phyloP scores from a whole-genome alignment of 1,140 invertebrate genomes.

The Hylaeus volcanicus region DNA sequence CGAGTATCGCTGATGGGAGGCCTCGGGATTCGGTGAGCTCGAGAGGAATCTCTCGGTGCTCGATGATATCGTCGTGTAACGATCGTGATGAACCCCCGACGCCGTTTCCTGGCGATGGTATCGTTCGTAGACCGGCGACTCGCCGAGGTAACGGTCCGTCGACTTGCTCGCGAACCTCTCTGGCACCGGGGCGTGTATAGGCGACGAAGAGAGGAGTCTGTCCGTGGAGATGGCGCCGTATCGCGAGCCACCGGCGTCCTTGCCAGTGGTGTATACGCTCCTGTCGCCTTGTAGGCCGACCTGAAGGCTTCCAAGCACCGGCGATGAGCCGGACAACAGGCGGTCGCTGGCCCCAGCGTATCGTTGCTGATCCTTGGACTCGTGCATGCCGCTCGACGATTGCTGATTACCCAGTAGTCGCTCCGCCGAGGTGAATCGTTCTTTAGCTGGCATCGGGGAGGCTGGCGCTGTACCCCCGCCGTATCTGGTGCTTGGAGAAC shows the following conservation, averaged over 20 bases:
- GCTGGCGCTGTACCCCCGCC: conserved; percentile 69
- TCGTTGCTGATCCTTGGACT: conserved; percentile 73
- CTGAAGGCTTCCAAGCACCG: conserved; percentile 64
- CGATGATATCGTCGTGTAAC: conserved; percentile 65
- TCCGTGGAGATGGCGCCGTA: conserved; percentile 69
- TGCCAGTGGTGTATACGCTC: conserved; percentile 38
- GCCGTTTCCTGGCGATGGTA: conserved; percentile 63
- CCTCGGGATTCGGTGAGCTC: conserved; percentile 72
- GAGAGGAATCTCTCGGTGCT: conserved; percentile 72
- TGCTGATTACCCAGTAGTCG: conserved; percentile 67
- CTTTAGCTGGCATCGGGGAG: conserved; percentile 72
- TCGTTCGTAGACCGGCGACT: conserved; percentile 72
- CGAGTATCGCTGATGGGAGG: conserved; percentile 73
- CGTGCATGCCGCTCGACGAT: conserved; percentile 51
- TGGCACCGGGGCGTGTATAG: conserved; percentile 74
- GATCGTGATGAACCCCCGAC: conserved; percentile 64
- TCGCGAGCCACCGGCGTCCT: conserved; percentile 61
- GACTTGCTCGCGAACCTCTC: conserved; percentile 72
- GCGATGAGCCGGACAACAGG: conserved; percentile 72
- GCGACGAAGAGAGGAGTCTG: conserved; percentile 72
- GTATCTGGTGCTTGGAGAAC: conserved; percentile 70
- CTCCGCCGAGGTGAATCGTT: conserved; percentile 73
- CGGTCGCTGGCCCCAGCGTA: conserved; percentile 71
- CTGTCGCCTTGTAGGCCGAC: conserved; percentile 50
- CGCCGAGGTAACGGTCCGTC: conserved; percentile 60